These are phyloP conservation scores for Pseudomyrmex pallidus DNA, from an alignment of 1,140 invertebrate genomes.

Conservation along the genomic window DNA sequence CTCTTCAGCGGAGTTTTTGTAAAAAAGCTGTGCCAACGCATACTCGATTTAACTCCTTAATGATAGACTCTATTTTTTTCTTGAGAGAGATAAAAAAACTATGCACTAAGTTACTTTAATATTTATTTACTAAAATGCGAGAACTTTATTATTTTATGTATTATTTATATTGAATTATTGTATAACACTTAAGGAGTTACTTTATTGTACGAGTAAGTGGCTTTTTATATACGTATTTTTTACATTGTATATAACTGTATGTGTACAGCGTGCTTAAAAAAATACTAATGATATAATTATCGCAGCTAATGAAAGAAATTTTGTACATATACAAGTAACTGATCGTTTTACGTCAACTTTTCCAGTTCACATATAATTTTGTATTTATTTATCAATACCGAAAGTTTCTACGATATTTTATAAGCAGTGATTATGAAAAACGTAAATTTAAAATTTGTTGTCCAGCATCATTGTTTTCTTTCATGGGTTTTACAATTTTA, in stretches of 20 bases:
- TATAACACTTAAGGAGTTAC: conserved; percentile 2
- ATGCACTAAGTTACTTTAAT: not conserved
- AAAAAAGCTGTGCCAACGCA: conserved; percentile 17
- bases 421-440: too few species aligned
- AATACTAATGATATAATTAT: conserved; percentile 9
- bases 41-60: conserved; percentile 9
- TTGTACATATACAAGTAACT: not conserved
- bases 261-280: conserved; percentile 20
- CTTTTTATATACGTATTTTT: conserved; percentile 1
- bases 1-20: not conserved
- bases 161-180: not conserved
- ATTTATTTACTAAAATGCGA: not conserved
- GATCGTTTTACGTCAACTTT: not conserved
- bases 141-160: not conserved
- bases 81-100: not conserved
- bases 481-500: conserved; percentile 10
- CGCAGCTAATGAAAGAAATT: not conserved
- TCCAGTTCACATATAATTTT: not conserved
- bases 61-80: not conserved
- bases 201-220: not conserved
- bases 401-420: too few species aligned
- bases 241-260: conserved; percentile 33
- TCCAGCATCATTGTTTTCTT: not conserved
- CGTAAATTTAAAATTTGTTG: too few species aligned
- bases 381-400: too few species aligned